phyloP scores from a whole-genome alignment of 2,797 vertebrate species.

The Artibeus jamaicensis region DNA sequence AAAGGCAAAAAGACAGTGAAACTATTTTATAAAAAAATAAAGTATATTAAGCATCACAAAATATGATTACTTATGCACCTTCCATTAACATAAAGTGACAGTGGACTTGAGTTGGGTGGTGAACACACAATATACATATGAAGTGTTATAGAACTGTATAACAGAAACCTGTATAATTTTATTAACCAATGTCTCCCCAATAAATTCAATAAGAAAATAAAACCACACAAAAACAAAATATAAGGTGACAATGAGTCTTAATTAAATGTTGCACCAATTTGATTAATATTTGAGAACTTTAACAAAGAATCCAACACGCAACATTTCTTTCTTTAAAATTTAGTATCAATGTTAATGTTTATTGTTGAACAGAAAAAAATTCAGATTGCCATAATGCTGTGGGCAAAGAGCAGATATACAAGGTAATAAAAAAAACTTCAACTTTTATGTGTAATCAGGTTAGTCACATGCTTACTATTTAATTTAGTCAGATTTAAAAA shows the following conservation, averaged over 20 bases:
- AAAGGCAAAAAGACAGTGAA: neutral
- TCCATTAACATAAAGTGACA: neutral
- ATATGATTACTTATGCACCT: neutral
- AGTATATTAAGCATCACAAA: conserved; percentile 31
- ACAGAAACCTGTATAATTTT: neutral
- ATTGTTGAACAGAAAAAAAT: neutral
- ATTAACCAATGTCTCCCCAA: neutral
- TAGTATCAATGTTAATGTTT: neutral
- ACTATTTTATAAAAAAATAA: conserved; percentile 27
- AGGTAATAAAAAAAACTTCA: neutral
- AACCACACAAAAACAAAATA: neutral
- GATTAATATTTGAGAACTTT: conserved; percentile 33
- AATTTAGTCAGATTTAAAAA: neutral
- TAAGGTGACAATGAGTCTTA: neutral
- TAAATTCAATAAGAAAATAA: neutral
- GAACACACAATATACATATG: neutral
- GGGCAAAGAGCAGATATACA: neutral
- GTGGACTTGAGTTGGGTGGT: neutral
- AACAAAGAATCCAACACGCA: conserved; percentile 1
- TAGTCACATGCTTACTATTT: conserved; percentile 2
- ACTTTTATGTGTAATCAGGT: conserved; percentile 12
- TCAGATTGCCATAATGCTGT: neutral
- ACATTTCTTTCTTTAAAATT: conserved; percentile 5
- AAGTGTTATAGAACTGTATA: neutral
- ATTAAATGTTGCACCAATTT: neutral